Base-by-base conservation (phyloP, 2,888 invertebrate species). In the Keiferia lycopersicella region DNA sequence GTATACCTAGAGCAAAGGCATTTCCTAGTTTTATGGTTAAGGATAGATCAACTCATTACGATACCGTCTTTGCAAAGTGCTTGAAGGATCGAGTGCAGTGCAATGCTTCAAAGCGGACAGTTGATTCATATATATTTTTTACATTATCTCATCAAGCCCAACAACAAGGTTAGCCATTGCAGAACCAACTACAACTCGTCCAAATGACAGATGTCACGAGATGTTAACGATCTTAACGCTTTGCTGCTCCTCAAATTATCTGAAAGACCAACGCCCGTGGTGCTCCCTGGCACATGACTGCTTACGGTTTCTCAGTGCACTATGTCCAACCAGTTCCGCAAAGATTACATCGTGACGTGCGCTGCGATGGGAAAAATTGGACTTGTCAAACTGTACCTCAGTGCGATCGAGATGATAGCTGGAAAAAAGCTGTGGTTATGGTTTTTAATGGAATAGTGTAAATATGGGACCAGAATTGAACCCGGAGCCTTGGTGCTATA, bases 151-250 rank as follows among this genome's bases (percentile, higher is more conserved):
- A 48, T 58, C 58, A 48, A 63, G 63, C 56, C 39, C 41, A 38
- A 62, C 41, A 38, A 62, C 38, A 39, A 62, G 38, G 38, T 62
- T 57, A 63, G 12, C 57, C 62, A 30, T 34, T 56, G 56, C 64
- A 64, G 60, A 64, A 61, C 62, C 20, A 63, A 58, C 61, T 63
- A 65, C 61, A 63, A 63, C 57, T 74, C 57, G 82, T 81, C 83
- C 84, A 86, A 85, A 85, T 80, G 86, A 84, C 85, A 82, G 81
- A 77, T 81, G 80, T 80, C 79, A 78, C 75, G 73, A 76, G 73
- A 61, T 81, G 85, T 82, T 89, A 90, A 91, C 83, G 88, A 89
- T 90, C 91, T 91, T 83, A 86, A 91, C 91, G 91, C 86, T 88
- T 83, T 88, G 90, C 73, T 90, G 91, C 85, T 76, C 82, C 79